Evolutionary conservation across 2,888 invertebrate genomes (phyloP).

Genomic region (Drosophila mayaguana): DNA sequence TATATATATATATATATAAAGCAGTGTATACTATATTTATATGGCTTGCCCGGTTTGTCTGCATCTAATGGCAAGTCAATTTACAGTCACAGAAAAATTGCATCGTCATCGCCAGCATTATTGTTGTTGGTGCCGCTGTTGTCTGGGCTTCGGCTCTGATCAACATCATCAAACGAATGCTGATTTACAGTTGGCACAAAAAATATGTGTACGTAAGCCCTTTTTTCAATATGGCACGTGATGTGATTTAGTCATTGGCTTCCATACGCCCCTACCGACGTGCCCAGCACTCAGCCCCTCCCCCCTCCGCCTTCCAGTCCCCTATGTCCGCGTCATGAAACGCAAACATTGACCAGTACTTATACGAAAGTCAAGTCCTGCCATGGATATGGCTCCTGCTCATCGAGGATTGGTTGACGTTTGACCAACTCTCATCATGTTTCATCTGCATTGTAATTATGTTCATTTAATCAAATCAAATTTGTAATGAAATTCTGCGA

Average conservation of each 20-base stretch:
- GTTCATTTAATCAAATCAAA: conserved; percentile 71
- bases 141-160: conserved; percentile 24
- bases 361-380: conserved; percentile 9
- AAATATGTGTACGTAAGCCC: conserved; percentile 38
- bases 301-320: too few relatives aligned
- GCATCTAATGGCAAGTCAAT: conserved; percentile 56
- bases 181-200: conserved; percentile 43
- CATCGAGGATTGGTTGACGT: neutral
- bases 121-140: conserved; percentile 16
- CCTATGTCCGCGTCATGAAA: conserved; percentile 13
- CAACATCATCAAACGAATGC: conserved; percentile 46
- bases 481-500: conserved; percentile 64
- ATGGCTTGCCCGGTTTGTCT: conserved; percentile 31
- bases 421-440: conserved; percentile 45
- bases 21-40: neutral
- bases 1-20: neutral
- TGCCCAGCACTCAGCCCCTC: too few relatives aligned
- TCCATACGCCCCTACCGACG: neutral
- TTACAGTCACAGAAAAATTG: conserved; percentile 45
- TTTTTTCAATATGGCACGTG: conserved; percentile 68
- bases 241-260: conserved; percentile 61
- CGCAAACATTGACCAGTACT: conserved; percentile 40
- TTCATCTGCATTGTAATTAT: conserved; percentile 77
- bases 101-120: conserved; percentile 40
- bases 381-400: neutral